Percentiles rank a stretch among this genome's conserved stretches.
These are phyloP conservation scores for Lepidurus couesii DNA, from an alignment of 1,140 invertebrate genomes.

Conservation along the genomic window DNA sequence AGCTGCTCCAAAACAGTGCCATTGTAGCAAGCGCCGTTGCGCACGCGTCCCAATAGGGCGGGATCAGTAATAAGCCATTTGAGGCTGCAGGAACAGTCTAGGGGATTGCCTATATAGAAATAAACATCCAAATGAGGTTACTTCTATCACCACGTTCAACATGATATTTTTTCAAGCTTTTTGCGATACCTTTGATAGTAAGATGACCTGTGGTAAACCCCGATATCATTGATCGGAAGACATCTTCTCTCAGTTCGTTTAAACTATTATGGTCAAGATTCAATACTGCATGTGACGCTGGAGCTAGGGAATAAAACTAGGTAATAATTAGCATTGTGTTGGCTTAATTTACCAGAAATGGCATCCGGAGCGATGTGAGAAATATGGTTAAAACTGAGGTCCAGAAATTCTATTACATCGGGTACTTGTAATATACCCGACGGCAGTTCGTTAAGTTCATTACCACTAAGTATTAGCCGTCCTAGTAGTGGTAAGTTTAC, in stretches of 20 bases:
- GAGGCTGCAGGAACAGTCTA: slow-evolving; percentile 5
- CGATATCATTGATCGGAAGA: not conserved
- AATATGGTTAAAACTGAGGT: not conserved
- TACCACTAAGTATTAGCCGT: not conserved
- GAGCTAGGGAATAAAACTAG: not conserved
- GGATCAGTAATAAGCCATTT: not conserved
- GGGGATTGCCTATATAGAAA: not conserved
- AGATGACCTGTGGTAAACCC: not conserved
- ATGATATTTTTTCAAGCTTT: not conserved
- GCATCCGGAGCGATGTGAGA: not conserved
- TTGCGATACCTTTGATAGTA: not conserved
- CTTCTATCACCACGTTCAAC: not conserved
- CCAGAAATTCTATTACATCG: not conserved
- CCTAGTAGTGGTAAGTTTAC: not conserved
- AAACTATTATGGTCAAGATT: not conserved
- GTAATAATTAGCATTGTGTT: not conserved
- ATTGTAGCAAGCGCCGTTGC: not conserved
- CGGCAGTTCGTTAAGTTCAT: not conserved
- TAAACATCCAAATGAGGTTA: not conserved
- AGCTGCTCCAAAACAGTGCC: not conserved
- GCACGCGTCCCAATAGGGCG: not conserved
- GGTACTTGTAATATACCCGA: not conserved
- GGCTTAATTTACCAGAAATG: not conserved
- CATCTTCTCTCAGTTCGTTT: not conserved
- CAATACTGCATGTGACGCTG: not conserved